phyloP scores from a whole-genome alignment of 2,113 vertebrate species.

The Trinectes maculatus region DNA sequence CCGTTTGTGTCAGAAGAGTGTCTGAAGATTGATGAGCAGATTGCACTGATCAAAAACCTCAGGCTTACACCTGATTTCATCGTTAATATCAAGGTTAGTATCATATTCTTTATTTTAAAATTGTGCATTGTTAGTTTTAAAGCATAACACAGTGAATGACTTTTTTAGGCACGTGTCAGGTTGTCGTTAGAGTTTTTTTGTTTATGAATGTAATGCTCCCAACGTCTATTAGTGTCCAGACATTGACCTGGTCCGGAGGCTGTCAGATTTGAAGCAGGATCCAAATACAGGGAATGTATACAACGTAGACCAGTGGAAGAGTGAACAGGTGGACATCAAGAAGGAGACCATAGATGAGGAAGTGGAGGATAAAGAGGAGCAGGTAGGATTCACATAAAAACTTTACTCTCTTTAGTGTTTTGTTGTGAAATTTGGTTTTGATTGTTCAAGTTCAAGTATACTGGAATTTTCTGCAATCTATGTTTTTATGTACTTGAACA shows the following conservation, averaged over 20 bases:
- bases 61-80: slow-evolving; percentile 89
- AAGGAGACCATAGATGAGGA: slow-evolving; percentile 65
- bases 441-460: background rate
- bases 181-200: too few species aligned
- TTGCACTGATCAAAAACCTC: slow-evolving; percentile 87
- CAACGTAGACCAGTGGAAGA: slow-evolving; percentile 84
- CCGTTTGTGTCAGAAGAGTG: slow-evolving; percentile 87
- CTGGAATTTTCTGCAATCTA: background rate
- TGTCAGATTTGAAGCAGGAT: slow-evolving; percentile 87
- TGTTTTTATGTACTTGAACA: background rate
- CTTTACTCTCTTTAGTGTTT: background rate
- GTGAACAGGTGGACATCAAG: slow-evolving; percentile 64
- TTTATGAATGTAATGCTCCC: background rate
- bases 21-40: slow-evolving; percentile 85
- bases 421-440: too few species aligned
- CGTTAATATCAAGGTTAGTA: slow-evolving; percentile 94
- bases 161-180: too few species aligned
- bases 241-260: slow-evolving; percentile 85
- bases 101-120: slow-evolving; percentile 1
- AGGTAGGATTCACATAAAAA: slow-evolving; percentile 32
- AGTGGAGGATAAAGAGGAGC: slow-evolving; percentile 63
- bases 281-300: slow-evolving; percentile 82
- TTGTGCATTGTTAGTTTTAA: too few species aligned
- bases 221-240: slow-evolving; percentile 85
- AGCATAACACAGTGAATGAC: too few species aligned